Evolutionary conservation across 2,888 invertebrate species (phyloP).

Genomic region (Conomelus anceps): DNA sequence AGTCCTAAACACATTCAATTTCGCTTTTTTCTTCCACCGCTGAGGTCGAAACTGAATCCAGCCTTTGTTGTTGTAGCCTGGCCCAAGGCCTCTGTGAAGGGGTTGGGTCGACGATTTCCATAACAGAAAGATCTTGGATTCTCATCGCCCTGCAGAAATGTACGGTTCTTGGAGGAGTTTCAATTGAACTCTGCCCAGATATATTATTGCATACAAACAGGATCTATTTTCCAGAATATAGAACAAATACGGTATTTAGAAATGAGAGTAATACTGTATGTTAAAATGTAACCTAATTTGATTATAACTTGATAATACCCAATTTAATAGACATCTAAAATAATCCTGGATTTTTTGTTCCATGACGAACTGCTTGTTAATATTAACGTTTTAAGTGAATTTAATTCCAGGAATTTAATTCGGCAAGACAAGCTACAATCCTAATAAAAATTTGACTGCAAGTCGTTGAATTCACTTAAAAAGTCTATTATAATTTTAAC

Average conservation of each 20-base stretch:
- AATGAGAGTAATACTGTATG: too few relatives aligned
- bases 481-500: too few relatives aligned
- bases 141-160: background rate
- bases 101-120: background rate
- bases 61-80: background rate
- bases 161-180: background rate
- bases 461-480: too few relatives aligned
- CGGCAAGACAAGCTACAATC: too few relatives aligned
- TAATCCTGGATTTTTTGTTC: too few relatives aligned
- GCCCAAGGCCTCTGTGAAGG: background rate
- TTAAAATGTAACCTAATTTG: too few relatives aligned
- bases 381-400: too few relatives aligned
- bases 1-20: background rate
- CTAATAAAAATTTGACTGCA: too few relatives aligned
- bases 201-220: background rate
- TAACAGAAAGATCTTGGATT: background rate
- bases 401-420: too few relatives aligned
- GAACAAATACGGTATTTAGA: background rate
- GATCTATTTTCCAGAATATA: background rate
- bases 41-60: background rate
- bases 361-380: too few relatives aligned
- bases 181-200: background rate
- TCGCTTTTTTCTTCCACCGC: background rate
- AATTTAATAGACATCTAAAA: too few relatives aligned
- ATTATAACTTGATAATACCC: too few relatives aligned